Percentiles rank a stretch among this genome's conserved stretches.
These are phyloP conservation scores for Lycophotia porphyrea DNA, from an alignment of 2,888 invertebrate genomes.

Conservation along the genomic window DNA sequence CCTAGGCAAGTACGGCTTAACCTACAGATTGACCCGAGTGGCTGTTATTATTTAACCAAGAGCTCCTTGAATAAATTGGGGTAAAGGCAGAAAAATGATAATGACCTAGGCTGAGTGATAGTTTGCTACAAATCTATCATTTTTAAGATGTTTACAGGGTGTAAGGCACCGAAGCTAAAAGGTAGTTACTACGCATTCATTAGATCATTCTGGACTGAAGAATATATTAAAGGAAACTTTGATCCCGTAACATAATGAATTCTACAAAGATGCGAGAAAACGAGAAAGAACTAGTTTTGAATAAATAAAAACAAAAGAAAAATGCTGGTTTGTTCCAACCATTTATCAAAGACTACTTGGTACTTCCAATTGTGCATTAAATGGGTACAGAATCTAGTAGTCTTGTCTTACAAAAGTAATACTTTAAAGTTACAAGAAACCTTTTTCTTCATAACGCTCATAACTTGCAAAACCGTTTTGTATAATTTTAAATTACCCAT, in stretches of 20 bases:
- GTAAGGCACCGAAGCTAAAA: too few species aligned
- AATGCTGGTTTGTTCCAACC: not conserved
- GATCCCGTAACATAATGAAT: not conserved
- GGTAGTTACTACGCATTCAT: too few species aligned
- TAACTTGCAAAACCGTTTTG: too few species aligned
- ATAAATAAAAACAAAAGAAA: not conserved
- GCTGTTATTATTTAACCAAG: too few species aligned
- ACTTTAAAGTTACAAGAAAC: conserved; percentile 28
- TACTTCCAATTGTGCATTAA: not conserved
- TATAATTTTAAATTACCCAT: too few species aligned
- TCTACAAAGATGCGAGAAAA: not conserved
- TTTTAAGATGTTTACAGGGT: too few species aligned
- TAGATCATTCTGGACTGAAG: too few species aligned
- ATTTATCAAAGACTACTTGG: conserved; percentile 9
- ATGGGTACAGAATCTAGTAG: not conserved
- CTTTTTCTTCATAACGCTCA: too few species aligned
- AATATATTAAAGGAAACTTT: not conserved
- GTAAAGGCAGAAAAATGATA: not conserved
- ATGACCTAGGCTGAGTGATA: not conserved
- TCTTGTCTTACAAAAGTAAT: not conserved
- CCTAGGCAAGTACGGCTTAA: too few species aligned
- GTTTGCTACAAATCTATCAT: not conserved
- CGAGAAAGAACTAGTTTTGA: not conserved
- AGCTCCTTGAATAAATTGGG: not conserved
- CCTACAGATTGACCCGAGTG: too few species aligned